phyloP scores from a whole-genome alignment of 2,888 invertebrate genomes.

The Drosophila siamana region DNA sequence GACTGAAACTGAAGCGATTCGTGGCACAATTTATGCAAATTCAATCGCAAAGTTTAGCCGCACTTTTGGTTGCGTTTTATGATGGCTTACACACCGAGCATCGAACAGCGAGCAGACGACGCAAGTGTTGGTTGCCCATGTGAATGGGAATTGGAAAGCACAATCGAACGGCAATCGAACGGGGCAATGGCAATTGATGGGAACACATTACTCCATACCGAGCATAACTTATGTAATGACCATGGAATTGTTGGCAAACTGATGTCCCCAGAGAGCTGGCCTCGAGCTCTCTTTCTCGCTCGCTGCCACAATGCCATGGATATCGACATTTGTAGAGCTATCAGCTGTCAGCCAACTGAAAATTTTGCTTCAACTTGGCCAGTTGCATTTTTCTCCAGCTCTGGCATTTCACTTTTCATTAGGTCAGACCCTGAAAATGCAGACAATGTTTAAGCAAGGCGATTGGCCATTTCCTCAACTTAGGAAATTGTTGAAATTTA shows the following conservation, averaged over 20 bases:
- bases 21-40: constrained; percentile 79
- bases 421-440: background rate
- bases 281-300: background rate
- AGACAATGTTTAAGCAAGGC: background rate
- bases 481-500: no score
- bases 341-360: constrained; percentile 4
- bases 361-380: constrained; percentile 13
- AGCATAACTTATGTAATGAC: constrained; percentile 54
- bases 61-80: constrained; percentile 73
- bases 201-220: constrained; percentile 17
- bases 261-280: constrained; percentile 26
- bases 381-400: background rate
- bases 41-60: constrained; percentile 81
- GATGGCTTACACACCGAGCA: constrained; percentile 67
- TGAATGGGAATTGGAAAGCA: constrained; percentile 17
- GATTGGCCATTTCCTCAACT: background rate
- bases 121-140: constrained; percentile 43
- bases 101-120: constrained; percentile 2
- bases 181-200: constrained; percentile 28
- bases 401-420: constrained; percentile 6
- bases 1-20: constrained; percentile 46
- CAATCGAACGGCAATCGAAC: background rate
- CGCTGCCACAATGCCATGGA: constrained; percentile 42
- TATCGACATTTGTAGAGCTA: constrained; percentile 29
- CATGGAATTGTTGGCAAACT: constrained; percentile 51